Percentiles rank a stretch among this genome's conserved stretches.
Evolutionary conservation across 2,797 vertebrate genomes (phyloP).

Genomic region (Myripristis murdjan): DNA sequence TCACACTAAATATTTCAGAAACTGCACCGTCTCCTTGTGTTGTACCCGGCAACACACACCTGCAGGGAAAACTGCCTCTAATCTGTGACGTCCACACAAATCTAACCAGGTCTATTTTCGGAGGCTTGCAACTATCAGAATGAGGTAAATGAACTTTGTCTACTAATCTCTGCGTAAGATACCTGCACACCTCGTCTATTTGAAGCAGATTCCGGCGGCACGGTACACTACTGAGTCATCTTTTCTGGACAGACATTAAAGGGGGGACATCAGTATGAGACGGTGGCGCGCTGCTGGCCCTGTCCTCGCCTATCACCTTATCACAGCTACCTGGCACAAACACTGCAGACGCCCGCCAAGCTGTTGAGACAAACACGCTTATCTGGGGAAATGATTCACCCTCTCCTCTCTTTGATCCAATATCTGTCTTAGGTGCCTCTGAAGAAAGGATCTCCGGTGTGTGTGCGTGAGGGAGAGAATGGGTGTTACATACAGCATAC

Average conservation of each 20-base stretch:
- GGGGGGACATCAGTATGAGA: neutral
- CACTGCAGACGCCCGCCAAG: slow-evolving; percentile 29
- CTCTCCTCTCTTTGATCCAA: slow-evolving; percentile 20
- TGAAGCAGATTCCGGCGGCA: slow-evolving; percentile 36
- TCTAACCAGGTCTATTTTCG: too few relatives aligned
- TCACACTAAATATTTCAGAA: too few relatives aligned
- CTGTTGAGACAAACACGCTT: slow-evolving; percentile 3
- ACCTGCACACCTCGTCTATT: neutral
- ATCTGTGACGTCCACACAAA: too few relatives aligned
- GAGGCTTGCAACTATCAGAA: neutral
- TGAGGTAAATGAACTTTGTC: slow-evolving; percentile 18
- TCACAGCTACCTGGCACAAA: slow-evolving; percentile 45
- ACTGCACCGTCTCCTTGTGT: too few relatives aligned
- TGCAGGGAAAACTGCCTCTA: too few relatives aligned
- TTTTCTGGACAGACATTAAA: slow-evolving; percentile 51
- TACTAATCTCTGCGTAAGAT: slow-evolving; percentile 6
- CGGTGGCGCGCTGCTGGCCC: neutral
- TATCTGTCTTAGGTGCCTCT: slow-evolving; percentile 34
- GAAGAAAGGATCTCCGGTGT: slow-evolving; percentile 18
- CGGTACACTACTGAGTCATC: slow-evolving; percentile 3
- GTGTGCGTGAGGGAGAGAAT: slow-evolving; percentile 54
- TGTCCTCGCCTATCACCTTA: slow-evolving; percentile 31
- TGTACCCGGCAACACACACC: too few relatives aligned
- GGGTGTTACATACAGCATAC: slow-evolving; percentile 92
- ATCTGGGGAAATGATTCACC: slow-evolving; percentile 26